phyloP scores from a whole-genome alignment of 2,888 invertebrate species.

The Meteorus cinctellus region DNA sequence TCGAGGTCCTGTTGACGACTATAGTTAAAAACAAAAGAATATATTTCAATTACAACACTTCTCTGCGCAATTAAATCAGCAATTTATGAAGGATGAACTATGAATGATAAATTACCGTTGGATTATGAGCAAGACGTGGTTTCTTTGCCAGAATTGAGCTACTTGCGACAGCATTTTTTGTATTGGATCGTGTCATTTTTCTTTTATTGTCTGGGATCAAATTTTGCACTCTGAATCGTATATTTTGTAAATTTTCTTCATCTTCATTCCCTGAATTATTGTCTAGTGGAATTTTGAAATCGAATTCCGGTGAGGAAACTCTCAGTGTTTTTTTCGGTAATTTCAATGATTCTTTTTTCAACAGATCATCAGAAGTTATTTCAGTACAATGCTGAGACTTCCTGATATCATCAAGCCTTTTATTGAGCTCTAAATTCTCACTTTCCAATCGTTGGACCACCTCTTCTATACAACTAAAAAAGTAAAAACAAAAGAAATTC shows the following conservation, averaged over 20 bases:
- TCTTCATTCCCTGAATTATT: background rate
- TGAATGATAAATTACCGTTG: slow-evolving; percentile 19
- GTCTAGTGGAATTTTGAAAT: too few relatives aligned
- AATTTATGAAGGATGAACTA: too few relatives aligned
- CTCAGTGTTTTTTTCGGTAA: too few relatives aligned
- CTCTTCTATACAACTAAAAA: background rate
- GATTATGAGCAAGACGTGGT: slow-evolving; percentile 33
- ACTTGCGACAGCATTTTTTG: background rate
- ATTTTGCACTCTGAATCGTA: slow-evolving; percentile 6
- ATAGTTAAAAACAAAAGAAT: background rate
- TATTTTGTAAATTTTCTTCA: slow-evolving; percentile 7
- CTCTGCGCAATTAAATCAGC: background rate
- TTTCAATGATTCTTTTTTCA: too few relatives aligned
- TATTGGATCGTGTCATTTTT: background rate
- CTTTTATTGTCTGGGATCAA: slow-evolving; percentile 5
- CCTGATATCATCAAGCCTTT: too few relatives aligned
- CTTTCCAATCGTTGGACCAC: background rate
- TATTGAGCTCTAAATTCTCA: background rate
- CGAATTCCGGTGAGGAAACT: too few relatives aligned
- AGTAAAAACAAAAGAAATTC: background rate
- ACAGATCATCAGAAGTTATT: too few relatives aligned
- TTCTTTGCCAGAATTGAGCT: slow-evolving; percentile 39
- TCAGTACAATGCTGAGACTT: too few relatives aligned
- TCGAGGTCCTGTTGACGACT: slow-evolving; percentile 15
- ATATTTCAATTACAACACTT: background rate